Evolutionary conservation across 2,888 invertebrate genomes (phyloP).

Genomic region (Stenoptilia bipunctidactyla): DNA sequence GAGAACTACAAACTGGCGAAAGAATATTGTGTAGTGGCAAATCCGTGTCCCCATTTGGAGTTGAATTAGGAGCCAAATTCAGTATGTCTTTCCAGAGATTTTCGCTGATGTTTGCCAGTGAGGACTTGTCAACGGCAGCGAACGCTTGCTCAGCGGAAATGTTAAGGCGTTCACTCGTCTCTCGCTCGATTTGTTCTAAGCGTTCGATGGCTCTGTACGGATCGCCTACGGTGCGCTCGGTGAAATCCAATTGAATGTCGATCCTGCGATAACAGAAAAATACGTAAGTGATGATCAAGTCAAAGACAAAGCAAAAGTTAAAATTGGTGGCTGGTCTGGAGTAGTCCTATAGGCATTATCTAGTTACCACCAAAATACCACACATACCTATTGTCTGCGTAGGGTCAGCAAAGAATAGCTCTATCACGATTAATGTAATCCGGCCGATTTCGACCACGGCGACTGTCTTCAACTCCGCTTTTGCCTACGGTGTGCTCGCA

Average conservation of each 20-base stretch:
- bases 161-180: constrained; percentile 41
- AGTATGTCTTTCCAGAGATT: constrained; percentile 22
- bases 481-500: no score
- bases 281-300: no score
- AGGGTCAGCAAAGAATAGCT: no score
- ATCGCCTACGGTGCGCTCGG: constrained; percentile 34
- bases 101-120: constrained; percentile 20
- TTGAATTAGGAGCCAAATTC: constrained; percentile 9
- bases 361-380: no score
- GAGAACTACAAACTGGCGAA: not conserved
- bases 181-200: constrained; percentile 51
- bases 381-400: no score
- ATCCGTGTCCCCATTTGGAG: constrained; percentile 10
- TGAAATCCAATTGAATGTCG: constrained; percentile 49
- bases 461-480: no score
- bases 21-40: not conserved
- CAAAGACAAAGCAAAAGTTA: no score
- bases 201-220: constrained; percentile 44
- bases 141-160: constrained; percentile 17
- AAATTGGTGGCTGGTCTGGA: no score
- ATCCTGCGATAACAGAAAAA: constrained; percentile 43
- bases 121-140: constrained; percentile 3
- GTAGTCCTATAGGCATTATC: no score
- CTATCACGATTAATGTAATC: no score
- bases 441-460: no score